Percentiles rank a stretch among this genome's conserved stretches.
Evolutionary conservation across 2,797 vertebrate genomes (phyloP).

Genomic region (Falco berigora): DNA sequence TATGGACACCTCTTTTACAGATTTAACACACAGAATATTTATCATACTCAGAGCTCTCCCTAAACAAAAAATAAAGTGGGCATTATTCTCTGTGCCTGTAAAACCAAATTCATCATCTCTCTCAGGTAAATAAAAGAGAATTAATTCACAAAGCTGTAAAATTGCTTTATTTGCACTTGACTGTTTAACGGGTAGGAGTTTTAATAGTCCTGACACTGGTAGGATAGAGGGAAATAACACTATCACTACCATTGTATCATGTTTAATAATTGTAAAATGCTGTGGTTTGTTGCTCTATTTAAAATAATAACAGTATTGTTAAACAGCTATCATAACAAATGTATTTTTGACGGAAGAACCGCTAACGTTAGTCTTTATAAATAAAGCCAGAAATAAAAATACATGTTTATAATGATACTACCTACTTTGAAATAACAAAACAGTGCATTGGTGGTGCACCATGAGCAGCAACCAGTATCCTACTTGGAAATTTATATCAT

Average conservation of each 20-base stretch:
- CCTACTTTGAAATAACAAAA: neutral
- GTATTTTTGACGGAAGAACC: neutral
- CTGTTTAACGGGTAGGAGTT: neutral
- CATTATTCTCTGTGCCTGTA: neutral
- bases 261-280: neutral
- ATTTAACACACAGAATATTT: neutral
- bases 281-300: neutral
- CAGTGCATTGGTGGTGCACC: neutral
- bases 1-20: neutral
- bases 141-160: neutral
- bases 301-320: neutral
- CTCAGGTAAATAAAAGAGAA: neutral
- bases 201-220: neutral
- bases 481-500: neutral
- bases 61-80: neutral
- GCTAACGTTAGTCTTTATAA: neutral
- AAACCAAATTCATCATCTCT: neutral
- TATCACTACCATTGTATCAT: neutral
- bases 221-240: neutral
- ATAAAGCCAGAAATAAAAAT: neutral
- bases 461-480: neutral
- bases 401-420: neutral
- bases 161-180: neutral
- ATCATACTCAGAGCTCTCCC: neutral
- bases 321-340: neutral